Evolutionary conservation across 1,140 invertebrate species (phyloP).

Genomic region (Helicoverpa armigera): DNA sequence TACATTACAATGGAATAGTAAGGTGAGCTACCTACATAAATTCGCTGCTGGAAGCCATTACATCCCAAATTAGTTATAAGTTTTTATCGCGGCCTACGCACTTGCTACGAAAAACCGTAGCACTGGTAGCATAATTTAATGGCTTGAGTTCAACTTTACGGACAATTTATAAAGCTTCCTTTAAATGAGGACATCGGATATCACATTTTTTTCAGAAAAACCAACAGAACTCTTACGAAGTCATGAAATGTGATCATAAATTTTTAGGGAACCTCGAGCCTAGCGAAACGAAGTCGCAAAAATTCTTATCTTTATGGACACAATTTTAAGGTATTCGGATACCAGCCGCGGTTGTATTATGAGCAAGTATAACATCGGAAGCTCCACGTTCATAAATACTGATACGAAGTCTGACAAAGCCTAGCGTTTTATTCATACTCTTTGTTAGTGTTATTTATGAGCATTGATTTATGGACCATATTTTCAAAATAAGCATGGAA

Average conservation of each 20-base stretch:
- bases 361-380: conserved; percentile 54
- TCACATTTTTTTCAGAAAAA: conserved; percentile 56
- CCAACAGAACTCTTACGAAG: conserved; percentile 60
- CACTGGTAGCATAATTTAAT: conserved; percentile 33
- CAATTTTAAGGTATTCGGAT: conserved; percentile 68
- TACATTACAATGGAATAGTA: background rate
- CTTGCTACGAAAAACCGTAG: conserved; percentile 39
- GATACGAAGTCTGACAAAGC: conserved; percentile 29
- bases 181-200: conserved; percentile 52
- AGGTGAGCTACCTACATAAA: background rate
- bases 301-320: conserved; percentile 71
- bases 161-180: conserved; percentile 54
- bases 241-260: conserved; percentile 68
- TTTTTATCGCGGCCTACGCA: conserved; percentile 10
- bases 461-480: conserved; percentile 14
- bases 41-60: background rate
- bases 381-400: conserved; percentile 46
- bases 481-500: background rate
- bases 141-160: conserved; percentile 16
- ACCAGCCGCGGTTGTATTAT: conserved; percentile 53
- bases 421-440: conserved; percentile 36
- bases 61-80: conserved; percentile 13
- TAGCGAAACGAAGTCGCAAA: conserved; percentile 64
- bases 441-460: conserved; percentile 32
- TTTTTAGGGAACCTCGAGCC: conserved; percentile 61